These are phyloP conservation scores for Sciaenops ocellatus DNA, from an alignment of 2,797 vertebrate species.

Conservation along the genomic window DNA sequence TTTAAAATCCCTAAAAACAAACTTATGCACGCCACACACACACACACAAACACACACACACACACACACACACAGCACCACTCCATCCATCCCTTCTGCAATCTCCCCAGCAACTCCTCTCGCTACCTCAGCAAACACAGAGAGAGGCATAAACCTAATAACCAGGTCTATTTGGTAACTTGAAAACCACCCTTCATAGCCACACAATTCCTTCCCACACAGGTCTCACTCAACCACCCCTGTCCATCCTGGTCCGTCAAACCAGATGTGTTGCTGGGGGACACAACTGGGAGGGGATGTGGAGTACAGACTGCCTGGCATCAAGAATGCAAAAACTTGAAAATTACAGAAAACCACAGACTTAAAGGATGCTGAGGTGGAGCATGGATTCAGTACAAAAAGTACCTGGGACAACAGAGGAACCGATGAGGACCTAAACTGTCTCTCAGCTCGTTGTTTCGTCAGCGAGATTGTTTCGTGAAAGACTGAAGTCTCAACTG, in stretches of 20 bases:
- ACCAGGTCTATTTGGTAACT: constrained; percentile 62
- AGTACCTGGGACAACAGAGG: constrained; percentile 30
- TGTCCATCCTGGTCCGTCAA: constrained; percentile 34
- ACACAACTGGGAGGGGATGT: constrained; percentile 9
- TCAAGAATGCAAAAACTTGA: constrained; percentile 66
- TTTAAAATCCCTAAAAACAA: constrained; percentile 38
- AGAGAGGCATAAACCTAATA: constrained; percentile 68
- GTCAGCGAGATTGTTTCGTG: constrained; percentile 43
- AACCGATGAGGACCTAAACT: constrained; percentile 49
- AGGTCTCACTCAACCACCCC: constrained; percentile 11
- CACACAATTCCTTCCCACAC: constrained; percentile 38
- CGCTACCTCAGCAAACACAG: constrained; percentile 81
- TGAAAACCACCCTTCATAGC: constrained; percentile 45
- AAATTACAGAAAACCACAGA: constrained; percentile 50
- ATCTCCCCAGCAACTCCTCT: constrained; percentile 65
- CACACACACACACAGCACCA: constrained; percentile 20
- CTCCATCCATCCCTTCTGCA: constrained; percentile 54
- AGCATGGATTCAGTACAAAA: constrained; percentile 42
- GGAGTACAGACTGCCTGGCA: constrained; percentile 42
- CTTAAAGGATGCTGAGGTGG: constrained; percentile 45
- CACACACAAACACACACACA: constrained; percentile 21
- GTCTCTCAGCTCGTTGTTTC: constrained; percentile 41
- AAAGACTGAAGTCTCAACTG: constrained; percentile 33
- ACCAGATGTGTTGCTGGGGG: constrained; percentile 42
- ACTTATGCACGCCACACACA: constrained; percentile 40